These are phyloP conservation scores for Laupala kohalensis DNA, from an alignment of 1,140 invertebrate species.

Conservation along the genomic window DNA sequence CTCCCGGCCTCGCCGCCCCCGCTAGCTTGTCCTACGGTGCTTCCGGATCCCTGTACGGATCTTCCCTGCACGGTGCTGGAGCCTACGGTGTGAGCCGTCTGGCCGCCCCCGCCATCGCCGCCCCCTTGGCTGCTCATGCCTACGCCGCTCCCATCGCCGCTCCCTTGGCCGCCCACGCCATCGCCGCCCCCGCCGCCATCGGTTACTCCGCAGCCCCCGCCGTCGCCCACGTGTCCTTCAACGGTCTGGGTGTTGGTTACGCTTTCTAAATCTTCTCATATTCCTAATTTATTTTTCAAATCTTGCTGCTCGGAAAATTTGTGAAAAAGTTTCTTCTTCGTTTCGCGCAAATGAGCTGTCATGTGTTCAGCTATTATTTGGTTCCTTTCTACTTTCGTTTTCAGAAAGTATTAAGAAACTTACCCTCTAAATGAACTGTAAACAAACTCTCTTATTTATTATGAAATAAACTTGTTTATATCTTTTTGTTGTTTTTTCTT, in stretches of 20 bases:
- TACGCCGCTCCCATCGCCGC: conserved; percentile 23
- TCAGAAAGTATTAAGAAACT: neutral
- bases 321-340: no score
- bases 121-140: conserved; percentile 12
- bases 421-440: neutral
- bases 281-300: neutral
- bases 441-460: conserved; percentile 2
- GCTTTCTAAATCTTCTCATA: conserved; percentile 14
- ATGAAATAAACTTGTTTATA: neutral
- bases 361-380: neutral
- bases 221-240: conserved; percentile 29
- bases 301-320: no score
- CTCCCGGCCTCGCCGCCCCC: conserved; percentile 17
- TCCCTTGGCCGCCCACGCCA: conserved; percentile 17
- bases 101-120: conserved; percentile 13
- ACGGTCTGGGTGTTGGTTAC: conserved; percentile 19
- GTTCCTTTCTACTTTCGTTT: conserved; percentile 3
- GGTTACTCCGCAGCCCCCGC: conserved; percentile 25
- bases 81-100: conserved; percentile 7
- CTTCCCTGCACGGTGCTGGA: conserved; percentile 9
- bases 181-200: conserved; percentile 17
- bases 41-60: conserved; percentile 3
- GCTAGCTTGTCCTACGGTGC: conserved; percentile 10
- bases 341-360: neutral
- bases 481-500: neutral